Conservation (phyloP, 2,888 invertebrate genomes). For the Tipula vernalis region DNA sequence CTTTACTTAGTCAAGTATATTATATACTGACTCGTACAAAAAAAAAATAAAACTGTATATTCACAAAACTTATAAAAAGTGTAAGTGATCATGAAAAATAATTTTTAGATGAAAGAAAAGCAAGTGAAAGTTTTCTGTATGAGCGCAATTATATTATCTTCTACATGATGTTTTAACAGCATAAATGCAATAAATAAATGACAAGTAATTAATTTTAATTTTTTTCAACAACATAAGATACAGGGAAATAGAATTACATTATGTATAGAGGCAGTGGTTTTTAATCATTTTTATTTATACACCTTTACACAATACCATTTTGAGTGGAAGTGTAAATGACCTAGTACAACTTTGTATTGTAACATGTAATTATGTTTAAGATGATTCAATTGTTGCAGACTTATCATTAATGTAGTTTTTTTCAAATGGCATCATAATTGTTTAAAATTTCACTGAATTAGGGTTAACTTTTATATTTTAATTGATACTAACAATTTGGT, state of each 20-base stretch:
- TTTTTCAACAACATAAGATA: background rate
- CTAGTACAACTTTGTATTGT: background rate
- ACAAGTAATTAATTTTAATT: background rate
- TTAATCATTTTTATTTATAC: background rate
- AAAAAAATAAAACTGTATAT: too few species aligned
- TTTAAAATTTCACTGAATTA: background rate
- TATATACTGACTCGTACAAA: background rate
- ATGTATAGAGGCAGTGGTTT: background rate
- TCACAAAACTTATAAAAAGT: background rate
- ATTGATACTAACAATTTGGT: background rate
- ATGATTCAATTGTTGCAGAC: background rate
- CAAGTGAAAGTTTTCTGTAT: background rate
- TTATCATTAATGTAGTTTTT: background rate
- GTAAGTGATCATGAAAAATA: background rate
- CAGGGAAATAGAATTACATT: background rate
- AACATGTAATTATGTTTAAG: background rate
- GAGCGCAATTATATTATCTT: background rate
- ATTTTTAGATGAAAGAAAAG: background rate
- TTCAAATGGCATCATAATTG: background rate
- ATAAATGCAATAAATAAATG: background rate
- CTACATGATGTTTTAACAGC: background rate
- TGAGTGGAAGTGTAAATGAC: background rate
- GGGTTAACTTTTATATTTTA: background rate
- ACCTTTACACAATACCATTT: background rate
- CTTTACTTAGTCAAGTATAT: background rate